A percentile compares a stretch with the other conserved stretches of the same genome.
Conservation (phyloP, 2,888 invertebrate species). For the Archips xylosteana region DNA sequence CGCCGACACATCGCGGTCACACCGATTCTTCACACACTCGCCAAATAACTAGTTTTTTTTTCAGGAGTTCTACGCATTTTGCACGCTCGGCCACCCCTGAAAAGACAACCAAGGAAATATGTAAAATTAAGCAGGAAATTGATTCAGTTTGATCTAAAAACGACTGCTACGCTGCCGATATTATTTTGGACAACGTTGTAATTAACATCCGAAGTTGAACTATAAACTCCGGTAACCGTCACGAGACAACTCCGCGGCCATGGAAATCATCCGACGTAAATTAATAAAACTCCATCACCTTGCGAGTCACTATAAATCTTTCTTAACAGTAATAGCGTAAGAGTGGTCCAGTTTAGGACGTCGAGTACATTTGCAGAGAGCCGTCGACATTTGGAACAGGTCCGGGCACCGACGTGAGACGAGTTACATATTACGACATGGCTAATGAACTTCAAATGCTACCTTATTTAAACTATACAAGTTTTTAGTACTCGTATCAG, state of each 20-base stretch:
- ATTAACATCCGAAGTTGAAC: neutral
- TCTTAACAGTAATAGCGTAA: constrained; percentile 44
- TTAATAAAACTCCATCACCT: constrained; percentile 44
- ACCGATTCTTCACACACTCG: constrained; percentile 61
- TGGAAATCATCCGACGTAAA: constrained; percentile 16
- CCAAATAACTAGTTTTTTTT: constrained; percentile 51
- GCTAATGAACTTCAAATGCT: constrained; percentile 42
- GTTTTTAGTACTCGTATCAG: constrained; percentile 9
- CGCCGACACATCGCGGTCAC: constrained; percentile 76
- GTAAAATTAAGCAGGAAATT: constrained; percentile 10
- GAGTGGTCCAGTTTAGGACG: constrained; percentile 61
- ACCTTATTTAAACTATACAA: constrained; percentile 10
- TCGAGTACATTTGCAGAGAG: constrained; percentile 52
- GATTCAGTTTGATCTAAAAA: neutral
- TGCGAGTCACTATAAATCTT: constrained; percentile 42
- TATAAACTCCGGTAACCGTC: constrained; percentile 4
- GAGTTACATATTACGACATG: constrained; percentile 54
- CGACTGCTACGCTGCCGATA: neutral
- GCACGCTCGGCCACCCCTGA: constrained; percentile 54
- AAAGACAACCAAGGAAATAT: constrained; percentile 51
- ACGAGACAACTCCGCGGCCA: constrained; percentile 15
- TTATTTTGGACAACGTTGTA: neutral
- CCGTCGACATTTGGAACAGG: constrained; percentile 64
- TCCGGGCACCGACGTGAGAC: constrained; percentile 53
- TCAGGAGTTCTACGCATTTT: constrained; percentile 57